phyloP scores from a whole-genome alignment of 2,888 invertebrate species.

The Pomacea canaliculata region DNA sequence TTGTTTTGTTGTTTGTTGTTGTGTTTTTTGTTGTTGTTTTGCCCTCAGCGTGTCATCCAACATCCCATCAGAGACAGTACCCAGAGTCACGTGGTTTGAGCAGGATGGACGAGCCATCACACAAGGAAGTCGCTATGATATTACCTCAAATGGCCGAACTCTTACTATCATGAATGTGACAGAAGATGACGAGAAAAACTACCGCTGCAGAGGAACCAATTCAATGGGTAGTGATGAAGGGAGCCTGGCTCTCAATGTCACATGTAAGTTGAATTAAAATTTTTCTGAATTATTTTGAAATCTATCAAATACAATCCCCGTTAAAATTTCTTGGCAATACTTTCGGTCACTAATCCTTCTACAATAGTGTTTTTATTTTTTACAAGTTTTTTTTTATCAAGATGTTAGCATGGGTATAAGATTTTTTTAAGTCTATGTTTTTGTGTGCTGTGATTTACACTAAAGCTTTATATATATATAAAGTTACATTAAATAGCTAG shows the following conservation, averaged over 20 bases:
- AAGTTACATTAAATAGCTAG: rapidly evolving
- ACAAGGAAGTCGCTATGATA: background rate
- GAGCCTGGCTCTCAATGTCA: constrained; percentile 1
- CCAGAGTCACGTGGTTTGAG: background rate
- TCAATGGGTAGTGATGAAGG: background rate
- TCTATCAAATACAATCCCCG: too few species aligned
- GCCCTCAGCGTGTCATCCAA: background rate
- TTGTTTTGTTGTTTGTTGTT: too few species aligned
- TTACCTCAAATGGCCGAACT: background rate
- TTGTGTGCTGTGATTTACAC: too few species aligned
- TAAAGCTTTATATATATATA: too few species aligned
- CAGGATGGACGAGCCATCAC: background rate
- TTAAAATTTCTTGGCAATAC: too few species aligned
- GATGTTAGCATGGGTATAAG: too few species aligned
- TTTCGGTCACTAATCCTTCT: too few species aligned
- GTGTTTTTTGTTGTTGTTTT: too few species aligned
- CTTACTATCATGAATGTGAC: background rate
- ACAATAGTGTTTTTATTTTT: too few species aligned
- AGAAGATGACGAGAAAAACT: constrained; percentile 1
- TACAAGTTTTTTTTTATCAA: too few species aligned
- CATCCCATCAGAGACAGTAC: background rate
- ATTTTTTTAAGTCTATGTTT: too few species aligned
- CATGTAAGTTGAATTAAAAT: background rate
- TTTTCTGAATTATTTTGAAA: too few species aligned
- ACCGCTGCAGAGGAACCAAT: background rate